These are phyloP conservation scores for Griposia aprilina DNA, from an alignment of 2,888 invertebrate genomes.

Conservation along the genomic window DNA sequence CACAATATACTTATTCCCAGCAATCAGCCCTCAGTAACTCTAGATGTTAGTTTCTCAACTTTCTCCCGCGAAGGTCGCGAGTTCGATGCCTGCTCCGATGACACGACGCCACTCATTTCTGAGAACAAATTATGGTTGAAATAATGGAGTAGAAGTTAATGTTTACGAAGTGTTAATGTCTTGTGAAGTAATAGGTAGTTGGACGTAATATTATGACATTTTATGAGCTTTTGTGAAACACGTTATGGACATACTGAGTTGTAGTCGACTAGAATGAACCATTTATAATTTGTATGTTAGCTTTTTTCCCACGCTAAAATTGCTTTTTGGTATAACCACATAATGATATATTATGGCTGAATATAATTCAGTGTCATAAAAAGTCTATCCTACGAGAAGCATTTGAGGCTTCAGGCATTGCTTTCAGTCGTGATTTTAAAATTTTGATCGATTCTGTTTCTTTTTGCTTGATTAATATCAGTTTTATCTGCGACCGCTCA, in stretches of 20 bases:
- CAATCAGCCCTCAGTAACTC: conserved; percentile 70
- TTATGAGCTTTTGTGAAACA: conserved; percentile 32
- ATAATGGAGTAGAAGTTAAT: conserved; percentile 30
- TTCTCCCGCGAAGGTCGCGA: conserved; percentile 77
- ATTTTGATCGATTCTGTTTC: no score
- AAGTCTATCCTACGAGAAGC: background rate
- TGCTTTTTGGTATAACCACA: no score
- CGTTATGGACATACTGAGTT: background rate
- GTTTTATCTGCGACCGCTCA: no score
- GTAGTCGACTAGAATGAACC: background rate
- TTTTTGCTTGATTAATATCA: no score
- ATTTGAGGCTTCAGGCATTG: background rate
- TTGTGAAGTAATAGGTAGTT: conserved; percentile 38
- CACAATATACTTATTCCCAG: conserved; percentile 48
- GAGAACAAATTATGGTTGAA: conserved; percentile 67
- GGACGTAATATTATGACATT: conserved; percentile 3
- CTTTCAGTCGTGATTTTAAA: no score
- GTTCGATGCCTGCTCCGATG: conserved; percentile 74
- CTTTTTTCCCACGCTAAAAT: background rate
- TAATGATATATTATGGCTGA: no score
- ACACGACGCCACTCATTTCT: conserved; percentile 70
- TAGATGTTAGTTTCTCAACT: conserved; percentile 75
- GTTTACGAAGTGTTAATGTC: conserved; percentile 51
- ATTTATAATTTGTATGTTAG: background rate
- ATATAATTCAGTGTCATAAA: background rate